These are phyloP conservation scores for Mallotus villosus DNA, from an alignment of 2,797 vertebrate species.

Conservation along the genomic window DNA sequence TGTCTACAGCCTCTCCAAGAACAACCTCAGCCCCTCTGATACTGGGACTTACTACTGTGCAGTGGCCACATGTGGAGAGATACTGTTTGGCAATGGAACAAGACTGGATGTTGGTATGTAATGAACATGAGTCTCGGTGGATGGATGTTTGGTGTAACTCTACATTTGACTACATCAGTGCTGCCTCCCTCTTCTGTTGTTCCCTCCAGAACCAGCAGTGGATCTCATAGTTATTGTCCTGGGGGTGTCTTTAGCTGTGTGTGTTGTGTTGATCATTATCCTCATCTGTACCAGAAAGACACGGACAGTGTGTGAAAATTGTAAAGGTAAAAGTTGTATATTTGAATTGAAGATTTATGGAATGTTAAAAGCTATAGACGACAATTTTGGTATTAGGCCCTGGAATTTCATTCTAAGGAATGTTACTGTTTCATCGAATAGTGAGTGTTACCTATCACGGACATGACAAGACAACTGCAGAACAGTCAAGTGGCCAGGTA, in stretches of 20 bases:
- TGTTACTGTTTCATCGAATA: not conserved
- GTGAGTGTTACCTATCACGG: not conserved
- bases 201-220: too few relatives aligned
- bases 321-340: not conserved
- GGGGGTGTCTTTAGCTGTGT: too few relatives aligned
- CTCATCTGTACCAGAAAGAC: not conserved
- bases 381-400: too few relatives aligned
- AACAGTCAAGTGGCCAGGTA: not conserved
- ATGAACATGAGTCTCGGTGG: too few relatives aligned
- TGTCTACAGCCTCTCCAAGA: slow-evolving; percentile 35
- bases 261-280: not conserved
- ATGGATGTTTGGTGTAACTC: too few relatives aligned
- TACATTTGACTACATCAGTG: too few relatives aligned
- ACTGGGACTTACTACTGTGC: slow-evolving; percentile 53
- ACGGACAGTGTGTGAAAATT: not conserved
- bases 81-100: slow-evolving; percentile 43
- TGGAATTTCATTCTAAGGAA: too few relatives aligned
- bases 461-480: not conserved
- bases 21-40: slow-evolving; percentile 20
- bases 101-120: slow-evolving; percentile 16
- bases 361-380: too few relatives aligned
- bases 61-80: slow-evolving; percentile 50
- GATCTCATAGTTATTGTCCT: too few relatives aligned
- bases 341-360: too few relatives aligned
- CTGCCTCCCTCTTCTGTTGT: too few relatives aligned